A percentile compares a stretch with the other conserved stretches of the same genome.
Conservation (phyloP, 2,797 vertebrate genomes). For the Triplophysa bombifrons region DNA sequence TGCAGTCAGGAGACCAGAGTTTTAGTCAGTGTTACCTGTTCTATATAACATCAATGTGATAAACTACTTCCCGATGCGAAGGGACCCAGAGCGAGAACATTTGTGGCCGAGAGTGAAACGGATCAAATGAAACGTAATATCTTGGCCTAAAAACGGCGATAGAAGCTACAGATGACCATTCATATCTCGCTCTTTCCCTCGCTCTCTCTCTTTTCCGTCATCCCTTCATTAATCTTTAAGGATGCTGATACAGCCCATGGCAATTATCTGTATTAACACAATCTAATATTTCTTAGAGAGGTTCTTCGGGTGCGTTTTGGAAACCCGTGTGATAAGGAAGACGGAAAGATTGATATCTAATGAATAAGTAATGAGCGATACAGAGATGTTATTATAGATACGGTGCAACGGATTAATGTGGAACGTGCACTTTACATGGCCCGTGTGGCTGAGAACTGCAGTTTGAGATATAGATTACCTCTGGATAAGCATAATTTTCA, state of each 20-base stretch:
- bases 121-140: conserved; percentile 38
- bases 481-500: not conserved
- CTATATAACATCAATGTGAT: conserved; percentile 35
- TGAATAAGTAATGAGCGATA: conserved; percentile 48
- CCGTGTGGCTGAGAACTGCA: conserved; percentile 14
- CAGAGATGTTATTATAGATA: conserved; percentile 57
- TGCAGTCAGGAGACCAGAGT: conserved; percentile 29
- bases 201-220: not conserved
- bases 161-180: conserved; percentile 22
- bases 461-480: conserved; percentile 1
- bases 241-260: conserved; percentile 19
- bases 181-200: conserved; percentile 10
- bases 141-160: conserved; percentile 6
- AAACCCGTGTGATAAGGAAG: conserved; percentile 14
- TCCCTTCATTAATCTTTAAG: not conserved
- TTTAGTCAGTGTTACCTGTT: conserved; percentile 33
- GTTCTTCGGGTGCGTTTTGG: conserved; percentile 18
- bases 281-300: not conserved
- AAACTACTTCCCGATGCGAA: conserved; percentile 40
- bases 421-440: conserved; percentile 41
- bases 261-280: conserved; percentile 30
- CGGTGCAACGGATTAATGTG: conserved; percentile 43
- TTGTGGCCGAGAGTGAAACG: conserved; percentile 37
- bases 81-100: conserved; percentile 7
- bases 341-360: conserved; percentile 39